phyloP scores from a whole-genome alignment of 2,888 invertebrate genomes.

The Volucella inanis region DNA sequence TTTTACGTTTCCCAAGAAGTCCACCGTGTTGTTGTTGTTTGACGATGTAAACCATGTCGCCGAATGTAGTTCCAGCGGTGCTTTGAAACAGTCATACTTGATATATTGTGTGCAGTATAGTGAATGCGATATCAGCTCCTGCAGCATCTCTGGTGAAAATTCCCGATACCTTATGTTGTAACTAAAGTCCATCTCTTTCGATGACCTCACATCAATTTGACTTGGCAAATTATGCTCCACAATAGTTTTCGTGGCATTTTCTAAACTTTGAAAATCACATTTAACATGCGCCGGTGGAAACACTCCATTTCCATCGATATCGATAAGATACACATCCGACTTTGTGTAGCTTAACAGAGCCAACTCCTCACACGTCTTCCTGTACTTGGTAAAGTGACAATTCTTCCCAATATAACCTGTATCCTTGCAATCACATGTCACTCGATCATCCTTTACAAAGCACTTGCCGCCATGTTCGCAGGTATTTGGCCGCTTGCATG shows the following conservation, averaged over 20 bases:
- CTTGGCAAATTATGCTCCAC: constrained; percentile 96
- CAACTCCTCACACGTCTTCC: constrained; percentile 95
- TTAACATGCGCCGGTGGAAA: constrained; percentile 96
- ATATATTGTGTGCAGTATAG: constrained; percentile 94
- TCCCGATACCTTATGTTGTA: constrained; percentile 94
- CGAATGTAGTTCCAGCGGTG: constrained; percentile 93
- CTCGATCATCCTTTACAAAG: constrained; percentile 92
- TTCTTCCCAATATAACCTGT: constrained; percentile 97
- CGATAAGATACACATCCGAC: constrained; percentile 95
- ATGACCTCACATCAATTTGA: constrained; percentile 93
- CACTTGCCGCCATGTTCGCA: constrained; percentile 97
- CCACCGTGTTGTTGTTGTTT: constrained; percentile 89
- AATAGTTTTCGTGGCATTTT: constrained; percentile 92
- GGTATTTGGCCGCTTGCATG: constrained; percentile 93
- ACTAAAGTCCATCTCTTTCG: constrained; percentile 91
- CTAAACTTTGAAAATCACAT: constrained; percentile 94
- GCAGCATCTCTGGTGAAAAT: constrained; percentile 95
- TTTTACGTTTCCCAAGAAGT: constrained; percentile 92
- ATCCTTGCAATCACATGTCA: constrained; percentile 94
- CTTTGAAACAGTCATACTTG: constrained; percentile 94
- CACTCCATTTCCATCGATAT: constrained; percentile 96
- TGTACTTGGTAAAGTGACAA: constrained; percentile 96
- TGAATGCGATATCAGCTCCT: constrained; percentile 94
- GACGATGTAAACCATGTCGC: constrained; percentile 95
- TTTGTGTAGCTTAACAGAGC: constrained; percentile 94